Percentiles rank a stretch among this genome's conserved stretches.
Conservation (phyloP, 2,797 vertebrate genomes). For the Threskiornis aethiopicus region DNA sequence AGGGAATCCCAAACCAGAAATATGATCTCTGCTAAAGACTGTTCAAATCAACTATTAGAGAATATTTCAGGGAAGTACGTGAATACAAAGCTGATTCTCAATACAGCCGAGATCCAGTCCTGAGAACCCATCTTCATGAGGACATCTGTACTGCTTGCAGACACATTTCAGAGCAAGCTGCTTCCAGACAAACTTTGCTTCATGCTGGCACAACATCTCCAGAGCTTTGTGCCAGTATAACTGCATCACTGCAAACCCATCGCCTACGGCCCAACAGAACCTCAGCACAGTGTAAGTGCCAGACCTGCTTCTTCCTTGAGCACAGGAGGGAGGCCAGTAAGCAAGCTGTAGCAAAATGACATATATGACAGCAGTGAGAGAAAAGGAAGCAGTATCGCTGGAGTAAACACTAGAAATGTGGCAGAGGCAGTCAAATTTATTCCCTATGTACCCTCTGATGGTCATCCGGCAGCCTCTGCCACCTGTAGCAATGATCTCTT, state of each 20-base stretch:
- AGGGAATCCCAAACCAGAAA: conserved; percentile 66
- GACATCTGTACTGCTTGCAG: background rate
- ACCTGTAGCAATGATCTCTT: background rate
- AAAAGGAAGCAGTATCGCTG: background rate
- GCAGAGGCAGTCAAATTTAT: background rate
- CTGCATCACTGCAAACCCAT: background rate
- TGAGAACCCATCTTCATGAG: background rate
- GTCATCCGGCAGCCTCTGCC: background rate
- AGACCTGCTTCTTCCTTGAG: background rate
- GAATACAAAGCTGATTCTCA: background rate
- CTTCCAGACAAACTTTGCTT: background rate
- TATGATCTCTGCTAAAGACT: conserved; percentile 53
- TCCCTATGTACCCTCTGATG: background rate
- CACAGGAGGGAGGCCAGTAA: background rate
- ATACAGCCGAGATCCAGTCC: background rate
- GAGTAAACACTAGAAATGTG: background rate
- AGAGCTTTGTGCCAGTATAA: background rate
- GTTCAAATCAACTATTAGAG: background rate
- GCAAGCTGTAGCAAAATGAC: background rate
- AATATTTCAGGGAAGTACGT: background rate
- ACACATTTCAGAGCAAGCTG: background rate
- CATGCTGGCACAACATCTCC: background rate
- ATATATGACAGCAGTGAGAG: background rate
- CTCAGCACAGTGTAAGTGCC: background rate
- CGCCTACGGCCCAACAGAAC: background rate